These are phyloP conservation scores for Cydia amplana DNA, from an alignment of 1,140 invertebrate genomes.

Conservation along the genomic window DNA sequence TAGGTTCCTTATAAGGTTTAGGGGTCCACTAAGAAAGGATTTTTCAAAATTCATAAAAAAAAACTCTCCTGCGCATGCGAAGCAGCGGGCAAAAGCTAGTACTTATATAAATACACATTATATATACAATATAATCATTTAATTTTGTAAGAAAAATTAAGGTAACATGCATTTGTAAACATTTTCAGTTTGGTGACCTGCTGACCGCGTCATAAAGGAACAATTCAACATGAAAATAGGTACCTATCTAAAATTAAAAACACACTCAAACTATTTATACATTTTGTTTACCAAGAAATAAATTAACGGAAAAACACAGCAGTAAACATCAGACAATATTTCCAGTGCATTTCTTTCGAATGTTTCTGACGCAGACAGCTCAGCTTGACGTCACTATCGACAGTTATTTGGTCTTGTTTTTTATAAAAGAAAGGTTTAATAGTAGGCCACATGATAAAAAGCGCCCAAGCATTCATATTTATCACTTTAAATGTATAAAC, in stretches of 20 bases:
- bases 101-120: too few species aligned
- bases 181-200: too few species aligned
- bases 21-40: too few species aligned
- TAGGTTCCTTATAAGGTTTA: too few species aligned
- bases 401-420: slow-evolving; percentile 31
- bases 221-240: too few species aligned
- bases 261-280: background rate
- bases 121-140: too few species aligned
- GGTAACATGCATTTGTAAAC: too few species aligned
- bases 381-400: slow-evolving; percentile 26
- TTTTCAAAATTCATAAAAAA: too few species aligned
- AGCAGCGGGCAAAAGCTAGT: too few species aligned
- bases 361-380: slow-evolving; percentile 12
- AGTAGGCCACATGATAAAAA: slow-evolving; percentile 21
- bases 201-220: too few species aligned
- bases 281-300: background rate
- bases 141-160: too few species aligned
- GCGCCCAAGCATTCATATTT: background rate
- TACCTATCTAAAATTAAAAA: background rate
- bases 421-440: slow-evolving; percentile 15
- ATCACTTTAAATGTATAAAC: background rate
- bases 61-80: too few species aligned
- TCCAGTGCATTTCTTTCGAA: slow-evolving; percentile 18
- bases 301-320: background rate
- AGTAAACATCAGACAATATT: slow-evolving; percentile 2